A percentile compares a stretch with the other conserved stretches of the same genome.
phyloP scores from a whole-genome alignment of 2,797 vertebrate genomes.

The Triplophysa bombifrons region DNA sequence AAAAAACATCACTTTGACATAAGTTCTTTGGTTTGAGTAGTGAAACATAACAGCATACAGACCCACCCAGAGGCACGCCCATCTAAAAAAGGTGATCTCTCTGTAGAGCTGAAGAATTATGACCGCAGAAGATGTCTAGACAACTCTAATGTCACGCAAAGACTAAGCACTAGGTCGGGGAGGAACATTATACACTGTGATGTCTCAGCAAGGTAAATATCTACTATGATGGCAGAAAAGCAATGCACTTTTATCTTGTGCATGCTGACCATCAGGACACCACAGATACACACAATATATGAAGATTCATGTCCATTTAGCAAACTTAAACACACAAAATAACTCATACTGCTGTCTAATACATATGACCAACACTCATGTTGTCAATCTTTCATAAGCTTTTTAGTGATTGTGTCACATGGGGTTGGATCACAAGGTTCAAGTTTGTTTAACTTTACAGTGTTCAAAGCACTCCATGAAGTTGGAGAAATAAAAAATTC shows the following conservation, averaged over 20 bases:
- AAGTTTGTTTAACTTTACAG: background rate
- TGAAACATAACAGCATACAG: conserved; percentile 5
- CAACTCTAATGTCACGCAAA: conserved; percentile 11
- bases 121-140: conserved; percentile 14
- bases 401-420: background rate
- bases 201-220: conserved; percentile 3
- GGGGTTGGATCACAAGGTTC: background rate
- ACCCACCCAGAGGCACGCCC: conserved; percentile 19
- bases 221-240: background rate
- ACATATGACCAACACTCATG: background rate
- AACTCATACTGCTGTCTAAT: background rate
- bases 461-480: background rate
- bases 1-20: background rate
- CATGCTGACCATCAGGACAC: background rate
- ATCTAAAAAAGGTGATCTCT: conserved; percentile 19
- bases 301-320: background rate
- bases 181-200: background rate
- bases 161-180: background rate
- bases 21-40: conserved; percentile 5
- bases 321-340: background rate
- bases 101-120: conserved; percentile 22
- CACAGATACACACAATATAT: background rate
- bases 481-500: too few relatives aligned
- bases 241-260: background rate
- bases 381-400: background rate